Percentiles rank a stretch among this genome's conserved stretches.
Evolutionary conservation across 1,140 invertebrate genomes (phyloP).

Genomic region (Anoplolepis gracilipes): DNA sequence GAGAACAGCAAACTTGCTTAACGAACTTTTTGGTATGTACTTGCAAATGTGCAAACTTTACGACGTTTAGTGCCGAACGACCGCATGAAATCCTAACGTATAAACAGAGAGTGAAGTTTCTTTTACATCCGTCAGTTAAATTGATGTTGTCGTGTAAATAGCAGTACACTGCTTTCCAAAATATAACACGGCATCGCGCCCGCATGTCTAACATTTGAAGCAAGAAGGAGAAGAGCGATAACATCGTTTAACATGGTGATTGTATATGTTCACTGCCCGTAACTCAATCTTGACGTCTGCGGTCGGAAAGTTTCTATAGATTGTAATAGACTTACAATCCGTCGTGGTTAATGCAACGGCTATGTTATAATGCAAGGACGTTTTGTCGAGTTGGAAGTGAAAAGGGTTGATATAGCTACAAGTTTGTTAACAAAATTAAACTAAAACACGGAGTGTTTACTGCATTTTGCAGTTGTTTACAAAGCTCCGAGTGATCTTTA

Average conservation of each 20-base stretch:
- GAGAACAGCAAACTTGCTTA: constrained; percentile 34
- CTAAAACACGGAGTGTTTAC: not conserved
- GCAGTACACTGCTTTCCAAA: not conserved
- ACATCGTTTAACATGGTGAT: constrained; percentile 20
- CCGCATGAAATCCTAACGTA: not conserved
- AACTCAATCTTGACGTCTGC: constrained; percentile 20
- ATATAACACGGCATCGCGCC: not conserved
- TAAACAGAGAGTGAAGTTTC: constrained; percentile 41
- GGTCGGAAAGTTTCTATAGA: constrained; percentile 17
- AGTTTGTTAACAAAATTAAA: not conserved
- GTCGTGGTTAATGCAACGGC: not conserved
- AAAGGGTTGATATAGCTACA: not conserved
- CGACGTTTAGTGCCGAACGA: not conserved
- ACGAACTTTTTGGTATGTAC: constrained; percentile 35
- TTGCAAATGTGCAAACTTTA: constrained; percentile 24
- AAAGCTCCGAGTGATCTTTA: constrained; percentile 18
- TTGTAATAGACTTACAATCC: not conserved
- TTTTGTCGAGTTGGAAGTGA: not conserved
- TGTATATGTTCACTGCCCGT: constrained; percentile 26
- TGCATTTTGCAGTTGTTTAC: not conserved
- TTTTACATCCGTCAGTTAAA: constrained; percentile 6
- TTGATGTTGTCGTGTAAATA: not conserved
- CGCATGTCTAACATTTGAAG: not conserved
- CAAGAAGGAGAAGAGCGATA: not conserved
- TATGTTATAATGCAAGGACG: constrained; percentile 3